phyloP scores from a whole-genome alignment of 1,140 invertebrate genomes.

The Anoplophora glabripennis region DNA sequence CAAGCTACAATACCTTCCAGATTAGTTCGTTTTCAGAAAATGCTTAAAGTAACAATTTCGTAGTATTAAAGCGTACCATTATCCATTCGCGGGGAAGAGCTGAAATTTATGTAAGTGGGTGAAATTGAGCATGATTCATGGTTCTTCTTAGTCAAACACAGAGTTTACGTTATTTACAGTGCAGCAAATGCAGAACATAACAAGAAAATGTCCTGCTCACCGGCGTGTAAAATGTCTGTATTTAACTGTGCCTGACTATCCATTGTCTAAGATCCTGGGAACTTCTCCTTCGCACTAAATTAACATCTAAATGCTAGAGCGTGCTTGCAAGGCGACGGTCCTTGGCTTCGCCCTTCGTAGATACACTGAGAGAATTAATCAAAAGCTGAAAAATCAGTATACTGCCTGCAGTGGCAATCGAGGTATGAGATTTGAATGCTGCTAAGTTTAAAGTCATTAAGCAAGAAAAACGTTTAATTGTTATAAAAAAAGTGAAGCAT shows the following conservation, averaged over 20 bases:
- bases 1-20: no score
- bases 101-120: slow-evolving; percentile 18
- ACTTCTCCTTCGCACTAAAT: slow-evolving; percentile 34
- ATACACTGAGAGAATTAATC: no score
- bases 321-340: neutral
- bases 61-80: no score
- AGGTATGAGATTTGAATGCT: no score
- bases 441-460: no score
- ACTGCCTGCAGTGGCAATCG: no score
- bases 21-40: no score
- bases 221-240: slow-evolving; percentile 46
- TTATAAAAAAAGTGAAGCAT: no score
- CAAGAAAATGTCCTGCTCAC: slow-evolving; percentile 43
- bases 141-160: slow-evolving; percentile 18
- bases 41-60: no score
- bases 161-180: slow-evolving; percentile 32
- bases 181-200: slow-evolving; percentile 31
- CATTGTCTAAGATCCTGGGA: slow-evolving; percentile 40
- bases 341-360: no score
- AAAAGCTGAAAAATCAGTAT: no score
- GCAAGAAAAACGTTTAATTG: no score
- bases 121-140: slow-evolving; percentile 29
- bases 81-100: neutral
- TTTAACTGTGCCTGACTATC: slow-evolving; percentile 41
- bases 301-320: slow-evolving; percentile 39